Conservation (phyloP, 2,797 vertebrate genomes). For the Coregonus suidteri region DNA sequence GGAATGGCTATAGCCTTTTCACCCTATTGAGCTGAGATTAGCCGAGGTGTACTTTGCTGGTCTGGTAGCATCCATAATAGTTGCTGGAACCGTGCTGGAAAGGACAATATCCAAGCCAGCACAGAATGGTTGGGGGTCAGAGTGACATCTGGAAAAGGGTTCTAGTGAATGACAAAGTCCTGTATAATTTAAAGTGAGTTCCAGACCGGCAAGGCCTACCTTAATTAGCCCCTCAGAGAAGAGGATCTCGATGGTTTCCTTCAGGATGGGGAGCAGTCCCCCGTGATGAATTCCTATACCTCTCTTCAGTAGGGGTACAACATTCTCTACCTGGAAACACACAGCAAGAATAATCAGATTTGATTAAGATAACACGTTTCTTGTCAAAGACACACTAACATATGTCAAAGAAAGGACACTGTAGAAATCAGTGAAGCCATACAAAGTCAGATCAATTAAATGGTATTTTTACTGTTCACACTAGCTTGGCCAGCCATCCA, state of each 20-base stretch:
- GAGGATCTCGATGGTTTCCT: conserved; percentile 98
- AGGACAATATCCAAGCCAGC: background rate
- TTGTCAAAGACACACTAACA: background rate
- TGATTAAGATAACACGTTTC: background rate
- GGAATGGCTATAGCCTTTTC: background rate
- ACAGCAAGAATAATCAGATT: background rate
- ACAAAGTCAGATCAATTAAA: background rate
- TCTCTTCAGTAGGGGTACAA: conserved; percentile 93
- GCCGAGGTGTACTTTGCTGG: background rate
- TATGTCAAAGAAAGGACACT: background rate
- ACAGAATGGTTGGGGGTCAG: background rate
- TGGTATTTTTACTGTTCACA: background rate
- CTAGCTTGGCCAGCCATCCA: background rate
- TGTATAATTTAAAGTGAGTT: too few species aligned
- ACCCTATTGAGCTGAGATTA: background rate
- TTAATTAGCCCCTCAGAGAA: conserved; percentile 97
- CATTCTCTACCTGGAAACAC: conserved; percentile 88
- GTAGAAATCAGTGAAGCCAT: background rate
- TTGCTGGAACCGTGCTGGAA: background rate
- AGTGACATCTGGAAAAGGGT: background rate
- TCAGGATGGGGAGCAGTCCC: conserved; percentile 94
- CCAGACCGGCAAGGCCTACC: conserved; percentile 66
- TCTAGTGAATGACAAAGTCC: too few species aligned
- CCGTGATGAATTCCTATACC: conserved; percentile 97
- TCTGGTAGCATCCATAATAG: background rate